Evolutionary conservation across 2,888 invertebrate species (phyloP).

Genomic region (Gastrophysa polygoni): DNA sequence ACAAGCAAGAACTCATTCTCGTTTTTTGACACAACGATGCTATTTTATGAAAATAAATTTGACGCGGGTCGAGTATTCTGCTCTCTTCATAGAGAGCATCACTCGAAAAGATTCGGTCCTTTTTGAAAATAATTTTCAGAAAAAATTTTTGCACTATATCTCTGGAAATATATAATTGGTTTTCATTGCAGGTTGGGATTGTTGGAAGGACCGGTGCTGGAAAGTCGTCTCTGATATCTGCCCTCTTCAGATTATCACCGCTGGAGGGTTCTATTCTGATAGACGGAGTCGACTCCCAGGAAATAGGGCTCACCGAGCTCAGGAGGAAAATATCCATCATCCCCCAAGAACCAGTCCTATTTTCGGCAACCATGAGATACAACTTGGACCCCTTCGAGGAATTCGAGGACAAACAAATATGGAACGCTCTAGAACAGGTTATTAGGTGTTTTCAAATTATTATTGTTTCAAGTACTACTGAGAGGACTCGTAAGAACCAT

Average conservation of each 20-base stretch:
- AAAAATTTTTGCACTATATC: too few relatives aligned
- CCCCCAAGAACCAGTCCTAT: constrained; percentile 90
- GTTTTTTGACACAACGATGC: too few relatives aligned
- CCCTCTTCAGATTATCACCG: constrained; percentile 82
- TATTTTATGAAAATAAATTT: too few relatives aligned
- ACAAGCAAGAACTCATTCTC: too few relatives aligned
- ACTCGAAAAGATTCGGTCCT: too few relatives aligned
- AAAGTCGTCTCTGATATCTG: constrained; percentile 81
- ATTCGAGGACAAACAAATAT: constrained; percentile 74
- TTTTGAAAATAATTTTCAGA: too few relatives aligned
- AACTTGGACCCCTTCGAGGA: constrained; percentile 86
- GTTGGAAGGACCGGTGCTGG: constrained; percentile 91
- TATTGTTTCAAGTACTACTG: too few relatives aligned
- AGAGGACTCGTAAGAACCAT: too few relatives aligned
- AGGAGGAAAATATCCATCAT: constrained; percentile 87
- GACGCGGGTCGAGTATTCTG: too few relatives aligned
- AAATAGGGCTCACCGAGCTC: constrained; percentile 77
- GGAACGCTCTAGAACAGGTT: constrained; percentile 78
- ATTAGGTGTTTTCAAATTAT: too few relatives aligned
- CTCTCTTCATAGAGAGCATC: too few relatives aligned
- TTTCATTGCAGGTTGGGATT: constrained; percentile 77
- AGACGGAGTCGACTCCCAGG: constrained; percentile 73
- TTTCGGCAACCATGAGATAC: constrained; percentile 80
- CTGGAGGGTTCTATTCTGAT: constrained; percentile 78
- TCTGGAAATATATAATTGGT: too few relatives aligned